These are phyloP conservation scores for Camarhynchus parvulus DNA, from an alignment of 2,113 vertebrate species.

Conservation along the genomic window DNA sequence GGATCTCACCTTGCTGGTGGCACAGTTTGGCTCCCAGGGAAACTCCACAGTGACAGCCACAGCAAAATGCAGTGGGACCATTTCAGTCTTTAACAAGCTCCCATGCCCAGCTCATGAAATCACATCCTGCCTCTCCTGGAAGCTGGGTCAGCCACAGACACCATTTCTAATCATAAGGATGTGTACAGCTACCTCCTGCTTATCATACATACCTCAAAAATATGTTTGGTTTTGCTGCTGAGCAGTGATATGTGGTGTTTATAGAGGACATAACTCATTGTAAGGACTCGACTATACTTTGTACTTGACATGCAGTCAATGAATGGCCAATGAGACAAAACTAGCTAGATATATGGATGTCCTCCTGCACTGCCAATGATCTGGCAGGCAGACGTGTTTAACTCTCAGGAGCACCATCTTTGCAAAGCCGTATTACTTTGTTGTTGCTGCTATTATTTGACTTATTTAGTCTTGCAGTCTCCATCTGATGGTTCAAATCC, in stretches of 20 bases:
- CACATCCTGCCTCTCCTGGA: not conserved
- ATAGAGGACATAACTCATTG: not conserved
- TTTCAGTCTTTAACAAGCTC: not conserved
- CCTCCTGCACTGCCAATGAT: not conserved
- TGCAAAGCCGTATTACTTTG: not conserved
- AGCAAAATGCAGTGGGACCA: not conserved
- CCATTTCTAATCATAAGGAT: not conserved
- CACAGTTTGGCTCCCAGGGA: not conserved
- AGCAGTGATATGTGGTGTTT: not conserved
- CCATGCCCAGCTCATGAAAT: not conserved
- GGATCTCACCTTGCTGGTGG: not conserved
- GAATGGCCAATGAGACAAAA: conserved; percentile 32
- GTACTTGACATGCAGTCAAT: not conserved
- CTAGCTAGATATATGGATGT: not conserved
- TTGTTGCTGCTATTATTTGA: not conserved
- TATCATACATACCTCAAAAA: not conserved
- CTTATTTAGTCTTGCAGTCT: not conserved
- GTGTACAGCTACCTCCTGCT: not conserved
- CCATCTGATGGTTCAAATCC: not conserved
- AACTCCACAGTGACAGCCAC: rapidly evolving
- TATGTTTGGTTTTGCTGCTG: not conserved
- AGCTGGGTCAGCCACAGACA: not conserved
- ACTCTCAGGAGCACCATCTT: not conserved
- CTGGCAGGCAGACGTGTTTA: not conserved
- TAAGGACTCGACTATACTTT: not conserved